phyloP scores from a whole-genome alignment of 1,140 invertebrate genomes.

The Drosophila pseudoananassae region DNA sequence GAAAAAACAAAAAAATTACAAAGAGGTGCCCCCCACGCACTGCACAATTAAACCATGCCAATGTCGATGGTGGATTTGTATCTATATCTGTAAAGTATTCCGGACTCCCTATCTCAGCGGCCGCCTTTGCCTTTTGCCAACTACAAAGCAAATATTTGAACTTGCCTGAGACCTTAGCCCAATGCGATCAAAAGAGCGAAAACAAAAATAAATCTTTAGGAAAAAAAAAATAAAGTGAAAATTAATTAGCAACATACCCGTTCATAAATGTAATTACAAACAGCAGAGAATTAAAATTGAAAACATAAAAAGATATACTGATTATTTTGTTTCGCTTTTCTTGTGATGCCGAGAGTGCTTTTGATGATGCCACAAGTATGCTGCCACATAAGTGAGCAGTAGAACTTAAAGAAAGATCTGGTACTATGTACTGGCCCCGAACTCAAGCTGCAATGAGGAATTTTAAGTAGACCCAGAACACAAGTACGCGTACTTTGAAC shows the following conservation, averaged over 20 bases:
- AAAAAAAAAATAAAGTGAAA: slow-evolving; percentile 56
- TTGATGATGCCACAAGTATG: slow-evolving; percentile 30
- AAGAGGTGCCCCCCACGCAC: slow-evolving; percentile 36
- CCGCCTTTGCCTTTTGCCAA: slow-evolving; percentile 51
- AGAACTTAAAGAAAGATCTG: slow-evolving; percentile 26
- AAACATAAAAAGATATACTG: slow-evolving; percentile 63
- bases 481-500: slow-evolving; percentile 58
- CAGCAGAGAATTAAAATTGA: slow-evolving; percentile 57
- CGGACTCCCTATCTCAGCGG: slow-evolving; percentile 37
- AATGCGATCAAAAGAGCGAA: slow-evolving; percentile 63
- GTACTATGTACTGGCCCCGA: slow-evolving; percentile 1
- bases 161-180: slow-evolving; percentile 69
- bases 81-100: slow-evolving; percentile 18
- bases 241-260: slow-evolving; percentile 73
- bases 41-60: slow-evolving; percentile 61
- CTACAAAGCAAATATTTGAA: slow-evolving; percentile 79
- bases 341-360: slow-evolving; percentile 29
- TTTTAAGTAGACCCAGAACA: slow-evolving; percentile 68
- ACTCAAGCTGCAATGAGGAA: slow-evolving; percentile 61
- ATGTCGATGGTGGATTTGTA: slow-evolving; percentile 33
- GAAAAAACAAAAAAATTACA: slow-evolving; percentile 10
- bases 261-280: slow-evolving; percentile 70
- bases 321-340: slow-evolving; percentile 4
- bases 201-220: slow-evolving; percentile 3
- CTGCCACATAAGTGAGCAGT: slow-evolving; percentile 32